These are phyloP conservation scores for Phymastichus coffea DNA, from an alignment of 1,140 invertebrate genomes.

Conservation along the genomic window DNA sequence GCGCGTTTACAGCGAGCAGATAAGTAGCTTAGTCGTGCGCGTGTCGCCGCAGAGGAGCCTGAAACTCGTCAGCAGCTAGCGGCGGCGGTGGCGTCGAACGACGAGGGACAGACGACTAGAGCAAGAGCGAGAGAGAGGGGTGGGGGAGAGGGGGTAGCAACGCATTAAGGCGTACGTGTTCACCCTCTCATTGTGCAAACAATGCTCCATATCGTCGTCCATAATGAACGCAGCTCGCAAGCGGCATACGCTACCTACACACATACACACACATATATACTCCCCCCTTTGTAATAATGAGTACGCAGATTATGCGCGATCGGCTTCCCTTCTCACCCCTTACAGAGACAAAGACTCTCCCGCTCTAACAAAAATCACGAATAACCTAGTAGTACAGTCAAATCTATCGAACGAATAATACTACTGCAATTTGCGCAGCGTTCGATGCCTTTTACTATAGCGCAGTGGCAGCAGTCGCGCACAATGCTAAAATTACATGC, in stretches of 20 bases:
- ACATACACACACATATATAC: conserved; percentile 32
- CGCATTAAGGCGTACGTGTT: conserved; percentile 40
- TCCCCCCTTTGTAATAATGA: conserved; percentile 49
- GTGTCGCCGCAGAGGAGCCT: conserved; percentile 36
- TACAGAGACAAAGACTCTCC: too few species aligned
- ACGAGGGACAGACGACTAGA: conserved; percentile 32
- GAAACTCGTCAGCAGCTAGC: conserved; percentile 37
- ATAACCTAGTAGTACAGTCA: too few species aligned
- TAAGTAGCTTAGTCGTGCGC: conserved; percentile 44
- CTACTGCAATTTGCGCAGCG: too few species aligned
- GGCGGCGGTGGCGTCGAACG: too few species aligned
- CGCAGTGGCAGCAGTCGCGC: too few species aligned
- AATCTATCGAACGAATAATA: too few species aligned
- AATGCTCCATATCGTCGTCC: conserved; percentile 55
- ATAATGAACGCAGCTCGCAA: conserved; percentile 51
- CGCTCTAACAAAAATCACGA: too few species aligned
- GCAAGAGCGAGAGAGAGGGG: conserved; percentile 24
- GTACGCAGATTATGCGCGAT: conserved; percentile 30
- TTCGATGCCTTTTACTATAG: too few species aligned
- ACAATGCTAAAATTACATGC: conserved; percentile 16
- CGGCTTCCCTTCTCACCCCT: too few species aligned
- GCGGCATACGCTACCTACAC: conserved; percentile 38
- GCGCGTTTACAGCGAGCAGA: conserved; percentile 29
- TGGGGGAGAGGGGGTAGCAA: conserved; percentile 25
- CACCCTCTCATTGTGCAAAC: conserved; percentile 55